Percentiles rank a stretch among this genome's conserved stretches.
Conservation (phyloP, 2,797 vertebrate genomes). For the Bradypodion ventrale region DNA sequence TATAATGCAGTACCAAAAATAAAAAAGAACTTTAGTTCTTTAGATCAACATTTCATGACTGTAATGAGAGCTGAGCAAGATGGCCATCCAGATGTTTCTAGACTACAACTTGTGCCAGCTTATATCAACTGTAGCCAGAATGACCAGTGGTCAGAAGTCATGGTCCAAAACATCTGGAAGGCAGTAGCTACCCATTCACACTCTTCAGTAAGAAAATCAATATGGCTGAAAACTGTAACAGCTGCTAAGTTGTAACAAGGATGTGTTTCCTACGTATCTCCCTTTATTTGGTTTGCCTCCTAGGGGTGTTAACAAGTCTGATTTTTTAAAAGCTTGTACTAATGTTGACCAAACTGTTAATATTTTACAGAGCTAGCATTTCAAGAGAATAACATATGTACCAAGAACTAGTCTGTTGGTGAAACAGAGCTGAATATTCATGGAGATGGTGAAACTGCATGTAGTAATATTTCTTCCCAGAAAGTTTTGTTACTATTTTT, state of each 20-base stretch:
- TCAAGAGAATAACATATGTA: constrained; percentile 54
- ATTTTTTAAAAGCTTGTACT: constrained; percentile 44
- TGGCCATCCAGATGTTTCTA: no score
- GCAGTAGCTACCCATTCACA: no score
- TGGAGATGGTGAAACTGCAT: constrained; percentile 20
- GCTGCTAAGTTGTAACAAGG: constrained; percentile 17
- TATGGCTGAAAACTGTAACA: not conserved
- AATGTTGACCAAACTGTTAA: constrained; percentile 80
- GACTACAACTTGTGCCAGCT: no score
- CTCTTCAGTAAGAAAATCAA: not conserved
- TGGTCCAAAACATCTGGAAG: no score
- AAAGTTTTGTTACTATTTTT: not conserved
- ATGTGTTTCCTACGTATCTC: constrained; percentile 13
- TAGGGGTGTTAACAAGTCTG: constrained; percentile 54
- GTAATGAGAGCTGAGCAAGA: no score
- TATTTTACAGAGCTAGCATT: constrained; percentile 74
- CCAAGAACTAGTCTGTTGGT: constrained; percentile 49
- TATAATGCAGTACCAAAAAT: not conserved
- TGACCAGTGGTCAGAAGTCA: no score
- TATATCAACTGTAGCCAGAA: no score
- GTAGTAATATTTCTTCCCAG: not conserved
- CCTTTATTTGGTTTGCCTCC: constrained; percentile 13
- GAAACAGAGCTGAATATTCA: constrained; percentile 35
- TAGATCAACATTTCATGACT: not conserved
- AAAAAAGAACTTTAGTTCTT: not conserved